Evolutionary conservation across 2,888 invertebrate genomes (phyloP), one percentile per base, ranked within the genome.

Genomic region (Andrena fulva): DNA sequence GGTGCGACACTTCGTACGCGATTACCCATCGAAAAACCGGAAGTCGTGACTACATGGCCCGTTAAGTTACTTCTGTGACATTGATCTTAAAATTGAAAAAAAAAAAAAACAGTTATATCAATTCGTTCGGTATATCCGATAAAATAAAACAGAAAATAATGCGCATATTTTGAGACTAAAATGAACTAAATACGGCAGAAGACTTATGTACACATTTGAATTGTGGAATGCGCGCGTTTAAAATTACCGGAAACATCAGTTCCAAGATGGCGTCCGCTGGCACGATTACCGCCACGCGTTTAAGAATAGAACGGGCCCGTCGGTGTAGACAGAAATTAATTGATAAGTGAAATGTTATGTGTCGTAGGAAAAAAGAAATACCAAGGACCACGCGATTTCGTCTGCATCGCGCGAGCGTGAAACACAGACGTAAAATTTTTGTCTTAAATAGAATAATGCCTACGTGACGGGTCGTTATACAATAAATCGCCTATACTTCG

Each of bases 1-100:
- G 81, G 83, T 85, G 81, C 78, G 73, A 76, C 75, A 80, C 83
- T 80, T 78, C 77, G 85, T 85, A 85, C 62, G 67, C 80, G 12
- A 70, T 70, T 59, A 67, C 50, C 48, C 68, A 72, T 63, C 56
- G 75, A 33, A 67, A 56, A 72, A 82, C 56, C 69, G 29, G 62
- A 85, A 80, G 71, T 80, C 68, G 67, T 69, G 54, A 73, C 69
- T 85, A 83, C 83, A 87, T 85, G 87, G 85, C 86, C 87, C 80
- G 74, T 66, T 76, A 74, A 86, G 75, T 52, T 72, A 56, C 0
- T 69, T 52, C 20, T 2, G 29, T 10, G 10, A 35, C 20, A 50
- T 42, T 42, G 42, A 42, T 16, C 4, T 42, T 16, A 42, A 42
- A 42, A 24, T 56, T 16, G 54, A 59, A n/a, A 64, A 8, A 50